Conservation (phyloP, 2,797 vertebrate species). For the Squalus acanthias region DNA sequence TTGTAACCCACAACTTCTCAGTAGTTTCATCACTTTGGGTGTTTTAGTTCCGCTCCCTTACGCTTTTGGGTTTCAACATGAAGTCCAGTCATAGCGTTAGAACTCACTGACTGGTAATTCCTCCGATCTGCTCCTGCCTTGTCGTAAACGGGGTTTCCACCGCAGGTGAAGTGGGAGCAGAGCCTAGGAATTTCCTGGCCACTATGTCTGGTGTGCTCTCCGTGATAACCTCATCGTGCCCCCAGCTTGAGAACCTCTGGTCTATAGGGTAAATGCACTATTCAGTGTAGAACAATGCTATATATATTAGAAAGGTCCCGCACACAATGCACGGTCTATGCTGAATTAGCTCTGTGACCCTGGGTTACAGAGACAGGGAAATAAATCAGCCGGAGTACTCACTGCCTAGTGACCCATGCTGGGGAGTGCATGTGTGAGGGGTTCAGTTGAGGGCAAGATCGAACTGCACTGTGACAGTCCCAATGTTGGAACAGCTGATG, state of each 20-base stretch:
- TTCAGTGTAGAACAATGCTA: not conserved
- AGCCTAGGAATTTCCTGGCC: not conserved
- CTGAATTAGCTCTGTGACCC: not conserved
- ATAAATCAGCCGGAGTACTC: not conserved
- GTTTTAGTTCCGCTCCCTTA: not conserved
- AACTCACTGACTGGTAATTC: not conserved
- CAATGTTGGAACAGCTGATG: not conserved
- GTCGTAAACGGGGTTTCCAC: not conserved
- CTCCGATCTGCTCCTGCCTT: not conserved
- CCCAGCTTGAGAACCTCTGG: not conserved
- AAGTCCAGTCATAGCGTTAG: not conserved
- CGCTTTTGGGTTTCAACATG: not conserved
- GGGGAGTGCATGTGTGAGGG: not conserved
- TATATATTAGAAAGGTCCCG: not conserved
- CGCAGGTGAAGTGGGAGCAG: not conserved
- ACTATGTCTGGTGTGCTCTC: not conserved
- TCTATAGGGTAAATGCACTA: not conserved
- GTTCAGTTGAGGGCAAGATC: not conserved
- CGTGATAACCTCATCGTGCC: not conserved
- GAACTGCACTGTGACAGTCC: not conserved
- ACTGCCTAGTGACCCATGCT: not conserved
- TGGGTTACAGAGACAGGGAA: not conserved
- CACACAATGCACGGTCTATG: not conserved
- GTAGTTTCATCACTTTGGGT: not conserved
- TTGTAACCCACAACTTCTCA: not conserved